Evolutionary conservation across 2,797 vertebrate species (phyloP).

Genomic region (Epinephelus coioides): DNA sequence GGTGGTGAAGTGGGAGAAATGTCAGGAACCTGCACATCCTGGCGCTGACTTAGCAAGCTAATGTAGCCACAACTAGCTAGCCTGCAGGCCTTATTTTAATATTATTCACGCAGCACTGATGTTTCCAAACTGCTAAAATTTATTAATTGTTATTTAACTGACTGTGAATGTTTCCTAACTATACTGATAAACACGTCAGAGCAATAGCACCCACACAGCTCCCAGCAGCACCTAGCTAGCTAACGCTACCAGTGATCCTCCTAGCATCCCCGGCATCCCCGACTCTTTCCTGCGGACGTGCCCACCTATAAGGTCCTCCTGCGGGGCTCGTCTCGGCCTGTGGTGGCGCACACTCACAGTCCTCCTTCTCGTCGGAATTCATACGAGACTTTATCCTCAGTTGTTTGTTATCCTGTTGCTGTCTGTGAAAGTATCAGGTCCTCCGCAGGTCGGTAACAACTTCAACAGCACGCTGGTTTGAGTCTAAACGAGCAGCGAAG

Average conservation of each 20-base stretch:
- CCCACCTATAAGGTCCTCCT: conserved; percentile 82
- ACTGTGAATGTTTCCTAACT: background rate
- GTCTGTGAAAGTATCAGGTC: conserved; percentile 55
- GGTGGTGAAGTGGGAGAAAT: background rate
- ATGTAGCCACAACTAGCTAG: conserved; percentile 37
- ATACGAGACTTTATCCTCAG: conserved; percentile 86
- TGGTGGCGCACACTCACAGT: conserved; percentile 89
- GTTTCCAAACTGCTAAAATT: background rate
- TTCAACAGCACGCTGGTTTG: conserved; percentile 19
- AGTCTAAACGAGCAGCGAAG: conserved; percentile 9
- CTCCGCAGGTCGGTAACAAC: conserved; percentile 39
- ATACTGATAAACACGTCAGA: background rate
- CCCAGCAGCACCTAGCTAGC: conserved; percentile 28
- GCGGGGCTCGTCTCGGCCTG: conserved; percentile 84
- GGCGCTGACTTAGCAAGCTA: conserved; percentile 59
- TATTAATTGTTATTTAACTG: background rate
- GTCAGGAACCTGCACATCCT: conserved; percentile 39
- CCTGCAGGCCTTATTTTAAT: background rate
- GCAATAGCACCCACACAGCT: conserved; percentile 12
- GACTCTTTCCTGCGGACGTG: conserved; percentile 61
- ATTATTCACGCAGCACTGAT: background rate
- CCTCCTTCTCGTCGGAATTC: conserved; percentile 87
- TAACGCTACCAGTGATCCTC: background rate
- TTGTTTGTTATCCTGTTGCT: conserved; percentile 70
- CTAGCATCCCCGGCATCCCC: conserved; percentile 63